Percentiles rank a stretch among this genome's conserved stretches.
Conservation (phyloP, 2,113 vertebrate species). For the Epinephelus lanceolatus region DNA sequence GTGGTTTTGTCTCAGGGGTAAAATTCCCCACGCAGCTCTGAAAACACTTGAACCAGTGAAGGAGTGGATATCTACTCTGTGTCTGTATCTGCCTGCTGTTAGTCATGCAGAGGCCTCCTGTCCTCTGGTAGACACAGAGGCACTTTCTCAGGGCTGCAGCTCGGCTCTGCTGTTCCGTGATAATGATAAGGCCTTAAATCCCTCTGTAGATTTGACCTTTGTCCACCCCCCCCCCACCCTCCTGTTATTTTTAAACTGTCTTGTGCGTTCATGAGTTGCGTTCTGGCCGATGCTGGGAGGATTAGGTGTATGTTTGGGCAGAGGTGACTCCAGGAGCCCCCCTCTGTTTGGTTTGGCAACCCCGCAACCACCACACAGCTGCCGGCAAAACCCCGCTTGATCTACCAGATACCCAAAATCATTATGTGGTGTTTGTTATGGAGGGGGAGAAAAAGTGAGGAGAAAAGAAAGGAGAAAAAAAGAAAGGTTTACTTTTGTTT, state of each 20-base stretch:
- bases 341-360: constrained; percentile 80
- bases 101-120: constrained; percentile 49
- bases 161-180: constrained; percentile 76
- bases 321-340: constrained; percentile 75
- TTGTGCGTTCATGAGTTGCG: constrained; percentile 64
- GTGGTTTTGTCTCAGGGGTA: neutral
- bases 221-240: constrained; percentile 52
- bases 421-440: constrained; percentile 75
- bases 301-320: constrained; percentile 82
- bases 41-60: neutral
- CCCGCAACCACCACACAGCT: constrained; percentile 68
- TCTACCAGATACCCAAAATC: constrained; percentile 76
- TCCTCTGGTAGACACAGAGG: constrained; percentile 50
- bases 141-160: constrained; percentile 72
- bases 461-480: constrained; percentile 46
- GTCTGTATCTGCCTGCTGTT: constrained; percentile 43
- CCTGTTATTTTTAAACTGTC: constrained; percentile 81
- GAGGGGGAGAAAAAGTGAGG: constrained; percentile 33
- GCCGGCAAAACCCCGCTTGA: constrained; percentile 69
- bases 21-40: neutral
- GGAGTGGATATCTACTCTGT: neutral
- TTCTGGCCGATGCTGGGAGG: constrained; percentile 64
- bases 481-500: constrained; percentile 66
- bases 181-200: constrained; percentile 85
- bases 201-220: constrained; percentile 84